Base-by-base conservation (phyloP, 2,888 invertebrate species). In the Crossocerus cetratus region DNA sequence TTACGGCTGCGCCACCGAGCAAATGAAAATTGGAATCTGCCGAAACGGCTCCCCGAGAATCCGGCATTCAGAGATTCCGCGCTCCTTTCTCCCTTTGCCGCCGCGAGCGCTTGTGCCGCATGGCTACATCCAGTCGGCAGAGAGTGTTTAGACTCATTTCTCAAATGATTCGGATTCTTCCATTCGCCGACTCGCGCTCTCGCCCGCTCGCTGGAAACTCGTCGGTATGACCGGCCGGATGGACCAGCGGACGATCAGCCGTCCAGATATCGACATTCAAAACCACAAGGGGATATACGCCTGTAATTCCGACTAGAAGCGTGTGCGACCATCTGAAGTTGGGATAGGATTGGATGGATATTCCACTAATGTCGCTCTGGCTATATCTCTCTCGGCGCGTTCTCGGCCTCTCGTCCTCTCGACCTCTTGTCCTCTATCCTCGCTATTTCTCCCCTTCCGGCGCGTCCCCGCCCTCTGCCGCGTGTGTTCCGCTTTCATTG, bases 281-380 rank as follows among this genome's bases (percentile, higher is more conserved):
- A 42, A 63, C 49, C 59, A 57, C 77, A 60, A 67, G 69, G 69
- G 74, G 69, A 72, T 67, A 16, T 54, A 44, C 67, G 72, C 54
- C 67, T 69, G 71, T 77, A 71, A 77, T 78, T 77, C 66, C 53
- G 59, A 21, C 2, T 49, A 43, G 66, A 55, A 18, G 61, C 66
- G 64, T 54, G 69, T 60, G 49, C 71, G 69, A 65, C 57, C 70
- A 49, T 54, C 44, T 44, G 53, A 60, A 70, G 57, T 74, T 69
- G 44, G 61, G 45, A 64, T 56, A 59, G 62, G 58, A 66, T 64
- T 64, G 58, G 45, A 13, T 56, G 64, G 44, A 65, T 59, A 59
- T 65, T 62, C 64, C 32, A 20, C 14, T 56, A 57, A 45, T 32
- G 67, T 44, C n/a, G 49, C 60, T 45, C 61, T 32, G 20, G 66